Percentiles rank a stretch among this genome's conserved stretches.
Evolutionary conservation across 2,113 vertebrate species (phyloP).

Genomic region (Chloebia gouldiae): DNA sequence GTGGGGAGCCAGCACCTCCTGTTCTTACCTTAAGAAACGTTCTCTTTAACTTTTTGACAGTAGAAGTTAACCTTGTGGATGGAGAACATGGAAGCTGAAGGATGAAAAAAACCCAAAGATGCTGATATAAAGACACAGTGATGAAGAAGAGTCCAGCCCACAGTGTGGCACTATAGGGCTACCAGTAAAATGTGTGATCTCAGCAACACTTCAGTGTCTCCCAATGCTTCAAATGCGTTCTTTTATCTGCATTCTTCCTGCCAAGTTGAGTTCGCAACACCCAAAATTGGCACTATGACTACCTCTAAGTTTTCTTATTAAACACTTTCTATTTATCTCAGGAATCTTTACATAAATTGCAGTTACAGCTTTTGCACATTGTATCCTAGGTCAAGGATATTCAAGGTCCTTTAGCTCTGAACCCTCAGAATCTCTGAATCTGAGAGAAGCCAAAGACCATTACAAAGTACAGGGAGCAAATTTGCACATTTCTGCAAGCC

Average conservation of each 20-base stretch:
- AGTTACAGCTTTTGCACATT: neutral
- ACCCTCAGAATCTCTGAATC: neutral
- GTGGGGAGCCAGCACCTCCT: neutral
- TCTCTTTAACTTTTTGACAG: constrained; percentile 61
- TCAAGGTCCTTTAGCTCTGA: neutral
- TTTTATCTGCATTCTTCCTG: neutral
- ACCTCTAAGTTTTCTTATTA: neutral
- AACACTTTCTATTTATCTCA: neutral
- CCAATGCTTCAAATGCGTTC: neutral
- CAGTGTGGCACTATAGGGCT: neutral
- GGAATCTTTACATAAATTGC: neutral
- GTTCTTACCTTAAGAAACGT: constrained; percentile 64
- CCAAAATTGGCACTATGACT: neutral
- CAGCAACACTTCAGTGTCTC: neutral
- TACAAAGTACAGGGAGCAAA: neutral
- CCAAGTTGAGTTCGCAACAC: neutral
- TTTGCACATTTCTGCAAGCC: neutral
- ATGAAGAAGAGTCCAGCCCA: neutral
- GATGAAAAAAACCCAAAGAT: constrained; percentile 15
- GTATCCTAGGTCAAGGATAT: neutral
- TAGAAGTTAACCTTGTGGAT: constrained; percentile 52
- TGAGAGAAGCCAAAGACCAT: neutral
- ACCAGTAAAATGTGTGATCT: neutral
- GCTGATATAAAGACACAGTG: neutral
- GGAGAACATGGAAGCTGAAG: constrained; percentile 60